Evolutionary conservation across 2,888 invertebrate species (phyloP), one percentile per base, ranked within the genome.

Genomic region (Catotricha subobsoleta): DNA sequence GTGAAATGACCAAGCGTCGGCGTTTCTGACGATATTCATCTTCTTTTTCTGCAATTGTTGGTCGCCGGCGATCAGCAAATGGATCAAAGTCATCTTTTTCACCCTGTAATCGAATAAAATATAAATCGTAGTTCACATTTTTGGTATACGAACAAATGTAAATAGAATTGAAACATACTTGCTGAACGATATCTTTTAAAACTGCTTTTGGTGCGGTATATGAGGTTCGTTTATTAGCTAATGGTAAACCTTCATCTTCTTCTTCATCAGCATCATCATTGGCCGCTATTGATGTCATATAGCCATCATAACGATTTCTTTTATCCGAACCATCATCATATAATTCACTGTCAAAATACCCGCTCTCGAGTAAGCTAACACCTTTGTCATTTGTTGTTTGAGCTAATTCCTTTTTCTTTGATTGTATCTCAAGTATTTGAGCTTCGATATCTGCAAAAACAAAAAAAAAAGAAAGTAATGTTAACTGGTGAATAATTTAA

Each of bases 261-360:
- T 91, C 91, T 56, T 92, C 91, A 58, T 92, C 91, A 67, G 91
- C 91, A 27, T 81, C 80, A 66, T 97, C 95, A 60, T 90, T 91
- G 1, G 92, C 82, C 36, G 92, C 91, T 59, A 97, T 95, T 0
- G 94, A 94, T 41, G 91, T 91, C 50, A 90, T 87, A 61, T 95
- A 95, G 23, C 88, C 92, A 56, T 88, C 91, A 62, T 80, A 90
- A 55, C 87, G 80, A 43, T 77, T 78, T 53, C 80, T 82, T 35
- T 67, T 69, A 33, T 66, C 67, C 46, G 71, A 69, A 3, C 67
- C 62, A 45, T 74, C 78, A 59, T 87, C 90, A 59, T 95, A 97
- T 48, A 97, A 84, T 52, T 95, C 94, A 56, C 80, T 79, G 62
- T 97, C 97, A 65, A 79, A 92, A 58, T 80, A 90, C 37, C 76